Percentiles rank a stretch among this genome's conserved stretches.
phyloP scores from a whole-genome alignment of 2,797 vertebrate genomes.

The Myotis daubentonii region DNA sequence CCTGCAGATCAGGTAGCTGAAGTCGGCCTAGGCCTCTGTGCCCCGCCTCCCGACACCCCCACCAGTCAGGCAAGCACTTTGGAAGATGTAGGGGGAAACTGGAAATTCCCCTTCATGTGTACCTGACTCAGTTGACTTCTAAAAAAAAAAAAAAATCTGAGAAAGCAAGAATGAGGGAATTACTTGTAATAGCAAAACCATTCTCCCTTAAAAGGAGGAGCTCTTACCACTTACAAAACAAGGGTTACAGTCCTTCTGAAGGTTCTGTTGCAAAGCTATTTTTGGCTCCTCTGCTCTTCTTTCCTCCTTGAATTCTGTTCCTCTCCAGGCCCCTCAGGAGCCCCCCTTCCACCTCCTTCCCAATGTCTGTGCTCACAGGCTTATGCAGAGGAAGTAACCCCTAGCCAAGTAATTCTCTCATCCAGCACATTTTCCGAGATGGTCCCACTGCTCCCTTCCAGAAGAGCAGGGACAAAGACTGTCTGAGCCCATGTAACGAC shows the following conservation, averaged over 20 bases:
- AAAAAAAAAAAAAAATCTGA: slow-evolving; percentile 57
- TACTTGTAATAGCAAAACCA: slow-evolving; percentile 67
- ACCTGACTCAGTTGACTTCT: slow-evolving; percentile 58
- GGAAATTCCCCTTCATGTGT: not conserved
- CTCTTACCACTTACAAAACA: slow-evolving; percentile 39
- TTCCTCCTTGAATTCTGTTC: slow-evolving; percentile 59
- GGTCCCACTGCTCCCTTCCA: slow-evolving; percentile 71
- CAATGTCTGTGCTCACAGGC: slow-evolving; percentile 59
- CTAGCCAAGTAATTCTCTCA: slow-evolving; percentile 76
- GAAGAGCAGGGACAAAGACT: slow-evolving; percentile 70
- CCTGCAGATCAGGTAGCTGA: slow-evolving; percentile 6
- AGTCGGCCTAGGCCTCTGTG: not conserved
- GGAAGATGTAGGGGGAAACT: slow-evolving; percentile 41
- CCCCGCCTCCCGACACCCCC: fast-evolving
- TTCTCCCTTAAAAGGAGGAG: slow-evolving; percentile 54
- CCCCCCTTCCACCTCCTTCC: slow-evolving; percentile 65
- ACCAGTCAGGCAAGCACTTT: slow-evolving; percentile 18
- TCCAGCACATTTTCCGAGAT: slow-evolving; percentile 72
- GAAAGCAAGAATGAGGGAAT: slow-evolving; percentile 34
- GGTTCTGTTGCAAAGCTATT: slow-evolving; percentile 71
- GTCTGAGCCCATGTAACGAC: slow-evolving; percentile 64
- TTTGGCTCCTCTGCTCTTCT: slow-evolving; percentile 69
- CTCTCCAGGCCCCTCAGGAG: slow-evolving; percentile 65
- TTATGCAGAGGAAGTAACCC: slow-evolving; percentile 75
- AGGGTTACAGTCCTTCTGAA: slow-evolving; percentile 59